A percentile compares a stretch with the other conserved stretches of the same genome.
These are phyloP conservation scores for Rhodinocichla rosea DNA, from an alignment of 2,113 vertebrate genomes.

Conservation along the genomic window DNA sequence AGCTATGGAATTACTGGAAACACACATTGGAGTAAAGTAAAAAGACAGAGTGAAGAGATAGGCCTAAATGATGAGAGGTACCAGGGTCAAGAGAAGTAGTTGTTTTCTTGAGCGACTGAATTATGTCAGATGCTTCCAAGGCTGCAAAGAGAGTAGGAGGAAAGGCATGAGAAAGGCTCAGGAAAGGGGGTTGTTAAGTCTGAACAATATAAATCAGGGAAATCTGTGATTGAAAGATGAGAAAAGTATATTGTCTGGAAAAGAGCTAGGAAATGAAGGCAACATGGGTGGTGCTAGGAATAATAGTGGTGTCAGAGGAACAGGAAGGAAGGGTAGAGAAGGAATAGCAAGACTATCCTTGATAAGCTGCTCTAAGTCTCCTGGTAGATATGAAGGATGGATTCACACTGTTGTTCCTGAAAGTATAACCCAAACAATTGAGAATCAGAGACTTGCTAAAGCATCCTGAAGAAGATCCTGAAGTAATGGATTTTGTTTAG, in stretches of 20 bases:
- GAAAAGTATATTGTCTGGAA: neutral
- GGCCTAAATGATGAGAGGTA: conserved; percentile 37
- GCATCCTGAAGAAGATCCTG: neutral
- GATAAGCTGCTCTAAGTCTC: neutral
- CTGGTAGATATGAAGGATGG: neutral
- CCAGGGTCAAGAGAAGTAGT: conserved; percentile 43
- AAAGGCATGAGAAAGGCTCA: neutral
- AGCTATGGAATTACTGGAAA: conserved; percentile 49
- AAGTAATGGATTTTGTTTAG: neutral
- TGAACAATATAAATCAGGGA: neutral
- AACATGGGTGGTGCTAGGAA: neutral
- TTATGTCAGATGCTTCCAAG: conserved; percentile 37
- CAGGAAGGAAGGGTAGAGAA: neutral
- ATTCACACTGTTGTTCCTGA: neutral
- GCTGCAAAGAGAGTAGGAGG: conserved; percentile 27
- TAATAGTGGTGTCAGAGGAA: neutral
- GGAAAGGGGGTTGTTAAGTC: neutral
- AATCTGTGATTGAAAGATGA: neutral
- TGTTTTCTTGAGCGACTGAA: conserved; percentile 43
- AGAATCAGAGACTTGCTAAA: neutral
- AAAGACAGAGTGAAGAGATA: conserved; percentile 16
- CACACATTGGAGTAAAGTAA: conserved; percentile 21
- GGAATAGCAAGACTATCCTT: neutral
- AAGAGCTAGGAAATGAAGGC: neutral
- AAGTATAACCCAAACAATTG: neutral